These are phyloP conservation scores for Halcyon smyrnensis DNA, from an alignment of 2,797 vertebrate species.

Conservation along the genomic window DNA sequence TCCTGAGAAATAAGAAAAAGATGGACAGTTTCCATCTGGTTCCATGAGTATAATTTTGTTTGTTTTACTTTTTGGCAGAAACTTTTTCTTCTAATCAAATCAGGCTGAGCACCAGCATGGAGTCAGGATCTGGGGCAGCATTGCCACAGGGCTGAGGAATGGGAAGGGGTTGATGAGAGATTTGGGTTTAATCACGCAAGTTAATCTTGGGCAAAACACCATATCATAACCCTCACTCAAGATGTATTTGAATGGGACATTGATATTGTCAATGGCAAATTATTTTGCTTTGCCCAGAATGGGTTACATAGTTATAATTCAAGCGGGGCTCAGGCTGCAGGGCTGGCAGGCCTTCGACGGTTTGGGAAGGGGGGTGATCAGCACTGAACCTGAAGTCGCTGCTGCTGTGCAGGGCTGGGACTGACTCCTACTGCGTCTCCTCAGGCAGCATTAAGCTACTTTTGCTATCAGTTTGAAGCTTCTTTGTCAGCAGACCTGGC, in stretches of 20 bases:
- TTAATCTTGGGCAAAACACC: background rate
- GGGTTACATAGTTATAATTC: too few species aligned
- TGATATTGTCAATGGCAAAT: background rate
- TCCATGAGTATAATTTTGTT: background rate
- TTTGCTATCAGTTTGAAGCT: background rate
- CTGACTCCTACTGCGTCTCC: background rate
- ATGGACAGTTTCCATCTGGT: background rate
- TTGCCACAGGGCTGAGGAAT: background rate
- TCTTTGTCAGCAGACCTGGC: rapidly evolving
- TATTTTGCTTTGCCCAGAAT: background rate
- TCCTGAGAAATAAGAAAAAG: background rate
- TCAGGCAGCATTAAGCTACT: background rate
- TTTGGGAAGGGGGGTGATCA: too few species aligned
- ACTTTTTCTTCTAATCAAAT: background rate
- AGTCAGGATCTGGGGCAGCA: background rate
- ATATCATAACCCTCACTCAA: background rate
- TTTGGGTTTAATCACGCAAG: background rate
- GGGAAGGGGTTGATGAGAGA: background rate
- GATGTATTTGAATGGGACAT: background rate
- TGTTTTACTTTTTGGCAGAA: background rate
- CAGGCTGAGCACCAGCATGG: background rate
- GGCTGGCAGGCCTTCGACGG: too few species aligned
- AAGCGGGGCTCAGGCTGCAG: too few species aligned
- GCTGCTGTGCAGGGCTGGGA: background rate
- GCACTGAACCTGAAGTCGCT: background rate